Evolutionary conservation across 2,113 vertebrate genomes (phyloP).

Genomic region (Myxocyprinus asiaticus): DNA sequence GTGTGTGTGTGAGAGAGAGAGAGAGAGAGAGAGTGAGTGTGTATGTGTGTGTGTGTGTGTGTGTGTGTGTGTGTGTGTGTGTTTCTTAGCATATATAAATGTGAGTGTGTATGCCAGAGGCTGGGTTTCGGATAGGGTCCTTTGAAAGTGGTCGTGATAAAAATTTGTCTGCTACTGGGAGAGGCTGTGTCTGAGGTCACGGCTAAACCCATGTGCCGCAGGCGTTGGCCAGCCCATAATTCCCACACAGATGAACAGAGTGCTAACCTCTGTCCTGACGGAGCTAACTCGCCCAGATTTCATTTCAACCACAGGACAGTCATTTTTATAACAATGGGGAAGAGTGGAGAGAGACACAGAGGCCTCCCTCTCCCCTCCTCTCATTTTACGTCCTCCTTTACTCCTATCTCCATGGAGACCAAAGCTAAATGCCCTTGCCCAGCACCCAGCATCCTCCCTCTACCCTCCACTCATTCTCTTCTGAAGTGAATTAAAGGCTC

Average conservation of each 20-base stretch:
- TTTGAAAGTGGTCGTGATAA: slow-evolving; percentile 85
- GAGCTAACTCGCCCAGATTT: slow-evolving; percentile 70
- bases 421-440: slow-evolving; percentile 59
- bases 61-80: too few relatives aligned
- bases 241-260: slow-evolving; percentile 81
- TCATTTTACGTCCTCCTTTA: slow-evolving; percentile 25
- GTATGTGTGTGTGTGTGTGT: too few relatives aligned
- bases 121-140: slow-evolving; percentile 35
- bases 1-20: too few relatives aligned
- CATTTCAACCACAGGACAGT: slow-evolving; percentile 78
- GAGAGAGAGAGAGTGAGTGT: too few relatives aligned
- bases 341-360: slow-evolving; percentile 54
- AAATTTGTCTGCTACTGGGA: slow-evolving; percentile 81
- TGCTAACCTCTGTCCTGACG: slow-evolving; percentile 78
- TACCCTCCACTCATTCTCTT: slow-evolving; percentile 36
- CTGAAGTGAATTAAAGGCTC: background rate
- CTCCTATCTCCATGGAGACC: slow-evolving; percentile 67
- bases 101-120: slow-evolving; percentile 12
- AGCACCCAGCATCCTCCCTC: slow-evolving; percentile 54
- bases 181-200: slow-evolving; percentile 84
- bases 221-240: slow-evolving; percentile 83
- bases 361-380: too few relatives aligned
- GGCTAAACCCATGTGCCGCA: slow-evolving; percentile 77
- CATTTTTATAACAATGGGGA: slow-evolving; percentile 68
- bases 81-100: too few relatives aligned